Evolutionary conservation across 2,113 vertebrate species (phyloP).

Genomic region (Salvator merianae): DNA sequence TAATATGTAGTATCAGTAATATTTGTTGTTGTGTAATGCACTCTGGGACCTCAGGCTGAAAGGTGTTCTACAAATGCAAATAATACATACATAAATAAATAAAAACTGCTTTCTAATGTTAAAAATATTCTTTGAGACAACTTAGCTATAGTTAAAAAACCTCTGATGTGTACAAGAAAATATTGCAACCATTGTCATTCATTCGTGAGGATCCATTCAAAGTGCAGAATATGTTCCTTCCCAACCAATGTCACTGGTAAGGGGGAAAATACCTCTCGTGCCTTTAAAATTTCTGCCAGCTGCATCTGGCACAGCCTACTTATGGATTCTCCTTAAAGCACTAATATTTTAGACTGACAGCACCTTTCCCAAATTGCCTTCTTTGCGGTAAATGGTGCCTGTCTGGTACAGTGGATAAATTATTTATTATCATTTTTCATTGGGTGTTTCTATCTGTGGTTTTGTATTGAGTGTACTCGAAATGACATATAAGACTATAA

Average conservation of each 20-base stretch:
- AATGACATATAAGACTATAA: background rate
- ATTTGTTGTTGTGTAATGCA: too few relatives aligned
- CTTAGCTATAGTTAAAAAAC: conserved; percentile 48
- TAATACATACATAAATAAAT: too few relatives aligned
- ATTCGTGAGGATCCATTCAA: conserved; percentile 22
- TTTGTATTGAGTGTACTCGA: background rate
- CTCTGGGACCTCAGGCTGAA: too few relatives aligned
- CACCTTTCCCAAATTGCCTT: conserved; percentile 44
- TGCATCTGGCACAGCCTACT: conserved; percentile 40
- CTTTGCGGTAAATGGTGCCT: conserved; percentile 34
- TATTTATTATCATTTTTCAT: background rate
- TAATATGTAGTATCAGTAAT: too few relatives aligned
- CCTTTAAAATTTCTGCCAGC: conserved; percentile 39
- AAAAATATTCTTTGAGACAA: too few relatives aligned
- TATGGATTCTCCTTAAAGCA: conserved; percentile 52
- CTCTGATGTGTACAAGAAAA: conserved; percentile 31
- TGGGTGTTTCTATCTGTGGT: background rate
- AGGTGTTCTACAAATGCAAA: too few relatives aligned
- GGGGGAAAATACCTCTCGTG: conserved; percentile 40
- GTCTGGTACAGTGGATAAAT: background rate
- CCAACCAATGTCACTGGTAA: conserved; percentile 32
- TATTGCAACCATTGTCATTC: conserved; percentile 54
- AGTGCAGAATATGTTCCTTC: conserved; percentile 43
- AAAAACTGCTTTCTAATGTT: too few relatives aligned
- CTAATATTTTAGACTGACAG: conserved; percentile 40